Evolutionary conservation across 1,140 invertebrate genomes (phyloP).

Genomic region (Acyrthosiphon pisum): DNA sequence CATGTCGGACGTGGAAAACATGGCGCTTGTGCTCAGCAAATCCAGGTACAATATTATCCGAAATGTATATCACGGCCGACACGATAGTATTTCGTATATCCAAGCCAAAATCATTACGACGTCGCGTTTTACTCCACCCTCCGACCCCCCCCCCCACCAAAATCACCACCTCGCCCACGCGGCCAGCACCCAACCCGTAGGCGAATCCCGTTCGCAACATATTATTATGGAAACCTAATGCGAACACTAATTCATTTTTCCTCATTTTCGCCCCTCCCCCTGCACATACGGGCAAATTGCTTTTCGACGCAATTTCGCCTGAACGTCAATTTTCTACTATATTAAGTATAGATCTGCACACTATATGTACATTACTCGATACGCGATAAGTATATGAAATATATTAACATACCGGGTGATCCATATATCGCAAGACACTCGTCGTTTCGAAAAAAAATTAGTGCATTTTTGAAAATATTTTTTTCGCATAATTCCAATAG

Average conservation of each 20-base stretch:
- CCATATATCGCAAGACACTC: no score
- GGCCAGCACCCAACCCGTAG: not conserved
- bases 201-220: not conserved
- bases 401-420: no score
- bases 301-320: not conserved
- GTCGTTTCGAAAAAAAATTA: no score
- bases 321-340: not conserved
- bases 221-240: not conserved
- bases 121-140: not conserved
- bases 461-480: no score
- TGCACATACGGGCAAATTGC: not conserved
- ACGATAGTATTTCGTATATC: not conserved
- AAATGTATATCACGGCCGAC: not conserved
- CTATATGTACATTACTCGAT: no score
- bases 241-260: not conserved
- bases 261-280: not conserved
- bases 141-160: no score
- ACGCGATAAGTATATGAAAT: no score
- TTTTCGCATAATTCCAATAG: no score
- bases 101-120: not conserved
- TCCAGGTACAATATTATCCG: conserved; percentile 69
- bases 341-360: not conserved
- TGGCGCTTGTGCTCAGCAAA: conserved; percentile 89
- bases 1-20: conserved; percentile 95
- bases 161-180: not conserved